Evolutionary conservation across 1,140 invertebrate species (phyloP).

Genomic region (Pseudomyrmex flavicornis): DNA sequence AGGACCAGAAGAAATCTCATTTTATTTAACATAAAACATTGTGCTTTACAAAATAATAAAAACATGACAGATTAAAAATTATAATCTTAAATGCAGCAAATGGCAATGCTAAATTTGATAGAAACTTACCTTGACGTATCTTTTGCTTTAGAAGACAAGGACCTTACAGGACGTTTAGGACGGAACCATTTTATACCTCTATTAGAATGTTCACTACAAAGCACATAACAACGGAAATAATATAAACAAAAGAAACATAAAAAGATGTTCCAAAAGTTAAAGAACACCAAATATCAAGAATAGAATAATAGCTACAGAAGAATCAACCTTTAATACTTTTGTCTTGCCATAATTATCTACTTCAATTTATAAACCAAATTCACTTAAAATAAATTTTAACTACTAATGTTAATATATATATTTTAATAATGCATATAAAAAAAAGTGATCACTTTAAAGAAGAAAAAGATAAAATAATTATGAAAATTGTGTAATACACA

Average conservation of each 20-base stretch:
- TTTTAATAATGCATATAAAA: neutral
- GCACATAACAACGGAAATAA: slow-evolving; percentile 68
- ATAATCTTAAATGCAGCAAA: neutral
- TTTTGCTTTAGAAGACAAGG: slow-evolving; percentile 61
- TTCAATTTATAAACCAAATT: neutral
- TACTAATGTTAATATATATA: neutral
- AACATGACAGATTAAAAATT: neutral
- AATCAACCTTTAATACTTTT: neutral
- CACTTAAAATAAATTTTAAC: neutral
- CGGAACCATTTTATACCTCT: slow-evolving; percentile 70
- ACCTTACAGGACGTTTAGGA: slow-evolving; percentile 75
- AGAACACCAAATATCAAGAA: neutral
- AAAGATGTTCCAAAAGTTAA: slow-evolving; percentile 27
- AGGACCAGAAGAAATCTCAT: no score
- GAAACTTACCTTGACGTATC: slow-evolving; percentile 75
- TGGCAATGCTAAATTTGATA: neutral
- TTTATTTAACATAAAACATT: neutral
- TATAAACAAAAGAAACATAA: slow-evolving; percentile 62
- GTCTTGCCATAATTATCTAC: neutral
- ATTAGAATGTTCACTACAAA: slow-evolving; percentile 78
- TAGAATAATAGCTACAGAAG: neutral
- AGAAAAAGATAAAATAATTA: slow-evolving; percentile 8
- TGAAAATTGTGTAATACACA: neutral
- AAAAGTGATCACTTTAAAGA: neutral
- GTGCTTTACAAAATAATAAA: no score